Evolutionary conservation across 2,888 invertebrate species (phyloP), one percentile per base, ranked within the genome.

Genomic region (Clanis bilineata): DNA sequence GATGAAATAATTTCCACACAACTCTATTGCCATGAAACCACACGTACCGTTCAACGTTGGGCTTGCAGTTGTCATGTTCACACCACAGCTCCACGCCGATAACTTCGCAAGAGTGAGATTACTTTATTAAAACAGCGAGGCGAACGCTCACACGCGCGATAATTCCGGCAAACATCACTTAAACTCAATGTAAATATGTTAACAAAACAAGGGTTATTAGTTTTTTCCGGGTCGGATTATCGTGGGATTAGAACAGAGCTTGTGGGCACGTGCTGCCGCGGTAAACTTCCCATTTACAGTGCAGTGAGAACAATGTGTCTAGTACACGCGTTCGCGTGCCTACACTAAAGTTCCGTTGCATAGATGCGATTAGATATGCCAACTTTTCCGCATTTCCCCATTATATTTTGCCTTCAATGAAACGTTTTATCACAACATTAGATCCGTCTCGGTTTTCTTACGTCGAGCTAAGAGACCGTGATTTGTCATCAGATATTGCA

Each of bases 211-310:
- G 86, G 83, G 81, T 74, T 85, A 85, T 85, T 83, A 83, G 80
- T 78, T 85, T 86, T 88, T 90, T 88, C 88, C 86, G 85, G 84
- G 83, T 85, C 63, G 85, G 89, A 88, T 90, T 88, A 90, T 73
- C 76, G 79, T 76, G 76, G 82, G 85, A 86, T 90, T 88, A 88
- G 75, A 74, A 68, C 56, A 66, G 70, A 77, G 77, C 73, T 70
- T 73, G 71, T 67, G 69, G 67, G 67, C 88, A 85, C 85, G 87
- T 83, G 86, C 82, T 73, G 56, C 41, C 51, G 74, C 77, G 83
- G 82, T 88, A 86, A 84, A 75, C 70, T 71, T 73, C 70, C 72
- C 70, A 70, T 68, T 68, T 68, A 68, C 66, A 61, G 68, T 71
- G 71, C 68, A 69, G 72, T 62, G 60, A 76, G 80, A 83, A 82